phyloP scores from a whole-genome alignment of 2,113 vertebrate species.

The Cryptoleucopteryx plumbea region DNA sequence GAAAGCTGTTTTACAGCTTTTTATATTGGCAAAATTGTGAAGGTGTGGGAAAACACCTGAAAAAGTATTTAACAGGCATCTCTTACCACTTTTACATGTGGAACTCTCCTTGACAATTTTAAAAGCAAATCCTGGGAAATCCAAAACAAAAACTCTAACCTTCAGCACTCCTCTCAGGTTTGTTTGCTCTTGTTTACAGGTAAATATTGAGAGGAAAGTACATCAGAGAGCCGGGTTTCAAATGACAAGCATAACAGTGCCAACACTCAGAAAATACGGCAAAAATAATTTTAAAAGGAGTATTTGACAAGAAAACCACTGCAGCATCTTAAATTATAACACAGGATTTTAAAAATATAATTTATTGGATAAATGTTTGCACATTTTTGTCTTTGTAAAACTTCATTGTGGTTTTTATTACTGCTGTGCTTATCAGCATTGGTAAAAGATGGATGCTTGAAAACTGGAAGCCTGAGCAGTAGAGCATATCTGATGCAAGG shows the following conservation, averaged over 20 bases:
- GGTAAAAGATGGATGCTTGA: not conserved
- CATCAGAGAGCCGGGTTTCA: not conserved
- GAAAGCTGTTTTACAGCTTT: not conserved
- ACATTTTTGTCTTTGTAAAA: not conserved
- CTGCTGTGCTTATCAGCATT: not conserved
- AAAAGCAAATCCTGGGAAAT: not conserved
- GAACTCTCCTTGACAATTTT: not conserved
- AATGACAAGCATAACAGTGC: not conserved
- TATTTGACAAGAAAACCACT: not conserved
- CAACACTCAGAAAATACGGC: not conserved
- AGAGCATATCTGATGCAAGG: not conserved
- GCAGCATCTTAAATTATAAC: not conserved
- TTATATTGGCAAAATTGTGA: not conserved
- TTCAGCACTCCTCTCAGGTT: not conserved
- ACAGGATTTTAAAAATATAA: not conserved
- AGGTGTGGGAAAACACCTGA: not conserved
- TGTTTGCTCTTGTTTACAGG: not conserved
- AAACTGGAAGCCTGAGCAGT: not conserved
- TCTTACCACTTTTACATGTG: not conserved
- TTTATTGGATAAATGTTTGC: not conserved
- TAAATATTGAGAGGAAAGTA: not conserved
- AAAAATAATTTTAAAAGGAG: not conserved
- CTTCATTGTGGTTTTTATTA: not conserved
- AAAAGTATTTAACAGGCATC: not conserved
- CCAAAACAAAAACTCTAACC: not conserved